Evolutionary conservation across 2,113 vertebrate genomes (phyloP), one percentile per base, ranked within the genome.

Genomic region (Tupaia chinensis): DNA sequence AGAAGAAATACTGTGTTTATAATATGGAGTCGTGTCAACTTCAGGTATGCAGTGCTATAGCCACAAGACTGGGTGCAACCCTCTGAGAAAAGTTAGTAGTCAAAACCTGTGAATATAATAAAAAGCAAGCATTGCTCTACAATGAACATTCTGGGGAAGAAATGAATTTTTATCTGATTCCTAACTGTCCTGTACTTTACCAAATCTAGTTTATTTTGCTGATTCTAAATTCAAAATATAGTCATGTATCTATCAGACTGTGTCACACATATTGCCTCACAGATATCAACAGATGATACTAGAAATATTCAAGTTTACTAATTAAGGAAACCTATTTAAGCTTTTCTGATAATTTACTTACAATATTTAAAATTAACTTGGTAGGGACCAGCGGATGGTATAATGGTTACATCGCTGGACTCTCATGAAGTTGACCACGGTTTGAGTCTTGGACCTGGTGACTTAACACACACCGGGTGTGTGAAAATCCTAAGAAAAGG

Each of bases 301-400:
- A 69, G 56, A 60, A 65, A 63, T 76, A 88, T n/a, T 70, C 60
- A 95, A 22, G 56, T 27, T 78, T 65, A n/a, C 6, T 84, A 10
- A 91, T 70, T 87, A 93, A 87, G 66, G 65, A 16, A 70, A 74
- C 16, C 54, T 94, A 8, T 14, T 78, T 27, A 93, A 95, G 3
- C 7, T 44, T 91, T 69, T 97, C 15, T 81, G 69, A 79, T 11
- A 91, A 63, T 16, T 93, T 80, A 20, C 9, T 82, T 16, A 19
- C 32, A 83, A 68, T 76, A 65, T 69, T 88, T 85, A 54, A 78
- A 84, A 69, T 87, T 22, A 72, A 72, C 61, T 25, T 78, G 3
- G 44, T 4, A 44, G 44, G 44, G 44, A 44, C 44, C 44, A 44
- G 44, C 44, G 44, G 44, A 44, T 44, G 44, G 44, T 44, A 5